Percentiles rank a stretch among this genome's conserved stretches.
Conservation (phyloP, 2,113 vertebrate genomes). For the Chascanopsetta lugubris region DNA sequence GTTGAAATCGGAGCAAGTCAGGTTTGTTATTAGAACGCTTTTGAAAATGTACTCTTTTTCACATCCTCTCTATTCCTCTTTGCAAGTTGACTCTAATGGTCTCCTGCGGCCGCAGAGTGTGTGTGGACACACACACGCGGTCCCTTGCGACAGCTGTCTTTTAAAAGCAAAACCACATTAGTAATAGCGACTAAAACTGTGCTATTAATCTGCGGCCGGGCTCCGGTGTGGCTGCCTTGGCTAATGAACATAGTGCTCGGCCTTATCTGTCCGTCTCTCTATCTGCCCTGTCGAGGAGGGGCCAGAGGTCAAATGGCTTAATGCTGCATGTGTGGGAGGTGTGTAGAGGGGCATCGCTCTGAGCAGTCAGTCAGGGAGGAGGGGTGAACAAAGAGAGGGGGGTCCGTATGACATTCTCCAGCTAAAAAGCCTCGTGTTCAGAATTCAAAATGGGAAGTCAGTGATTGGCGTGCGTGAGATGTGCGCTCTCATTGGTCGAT, state of each 20-base stretch:
- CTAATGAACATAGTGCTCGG: constrained; percentile 38
- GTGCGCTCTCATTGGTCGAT: background rate
- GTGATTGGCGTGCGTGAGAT: background rate
- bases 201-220: constrained; percentile 37
- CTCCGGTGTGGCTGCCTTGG: constrained; percentile 23
- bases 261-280: constrained; percentile 37
- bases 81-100: constrained; percentile 22
- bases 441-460: background rate
- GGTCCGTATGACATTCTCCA: background rate
- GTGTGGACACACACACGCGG: constrained; percentile 11
- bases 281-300: constrained; percentile 41
- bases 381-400: constrained; percentile 2
- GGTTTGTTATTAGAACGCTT: constrained; percentile 12
- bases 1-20: background rate
- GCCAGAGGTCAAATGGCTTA: constrained; percentile 65
- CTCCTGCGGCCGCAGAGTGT: constrained; percentile 13
- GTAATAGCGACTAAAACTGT: constrained; percentile 36
- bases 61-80: constrained; percentile 15
- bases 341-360: constrained; percentile 40
- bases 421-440: too few species aligned
- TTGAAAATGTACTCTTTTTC: constrained; percentile 15
- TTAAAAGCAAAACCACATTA: constrained; percentile 39
- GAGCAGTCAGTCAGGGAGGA: constrained; percentile 15
- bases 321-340: constrained; percentile 60
- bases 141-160: constrained; percentile 49